Evolutionary conservation across 2,113 vertebrate species (phyloP).

Genomic region (Arizona elegans): DNA sequence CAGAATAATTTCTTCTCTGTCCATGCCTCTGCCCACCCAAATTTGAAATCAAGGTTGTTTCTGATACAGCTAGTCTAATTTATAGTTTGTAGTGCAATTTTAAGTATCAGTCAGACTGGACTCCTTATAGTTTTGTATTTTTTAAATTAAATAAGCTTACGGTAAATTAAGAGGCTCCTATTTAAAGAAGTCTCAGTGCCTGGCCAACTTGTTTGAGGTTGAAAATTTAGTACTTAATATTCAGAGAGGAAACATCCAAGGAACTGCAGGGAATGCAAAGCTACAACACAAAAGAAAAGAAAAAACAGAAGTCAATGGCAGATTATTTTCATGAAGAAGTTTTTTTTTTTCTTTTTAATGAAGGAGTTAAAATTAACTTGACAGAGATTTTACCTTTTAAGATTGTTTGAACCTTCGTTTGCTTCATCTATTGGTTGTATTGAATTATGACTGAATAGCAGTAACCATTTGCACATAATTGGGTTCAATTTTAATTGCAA

Average conservation of each 20-base stretch:
- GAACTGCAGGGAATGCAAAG: neutral
- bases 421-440: neutral
- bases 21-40: neutral
- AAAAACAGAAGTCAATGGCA: neutral
- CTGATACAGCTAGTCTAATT: neutral
- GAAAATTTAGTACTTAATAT: neutral
- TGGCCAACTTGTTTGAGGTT: neutral
- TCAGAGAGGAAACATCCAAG: neutral
- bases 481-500: neutral
- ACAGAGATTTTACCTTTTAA: neutral
- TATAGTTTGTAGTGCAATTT: neutral
- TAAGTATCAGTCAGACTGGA: neutral
- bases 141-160: neutral
- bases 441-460: neutral
- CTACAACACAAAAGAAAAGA: neutral
- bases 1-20: neutral
- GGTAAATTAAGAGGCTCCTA: neutral
- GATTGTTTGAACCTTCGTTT: neutral
- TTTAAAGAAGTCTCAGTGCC: neutral
- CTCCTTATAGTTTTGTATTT: neutral
- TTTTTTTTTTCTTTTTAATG: neutral
- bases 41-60: neutral
- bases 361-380: neutral
- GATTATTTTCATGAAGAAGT: neutral
- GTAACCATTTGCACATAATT: neutral